These are phyloP conservation scores for Sparidentex hasta DNA, from an alignment of 2,797 vertebrate genomes.

Conservation along the genomic window DNA sequence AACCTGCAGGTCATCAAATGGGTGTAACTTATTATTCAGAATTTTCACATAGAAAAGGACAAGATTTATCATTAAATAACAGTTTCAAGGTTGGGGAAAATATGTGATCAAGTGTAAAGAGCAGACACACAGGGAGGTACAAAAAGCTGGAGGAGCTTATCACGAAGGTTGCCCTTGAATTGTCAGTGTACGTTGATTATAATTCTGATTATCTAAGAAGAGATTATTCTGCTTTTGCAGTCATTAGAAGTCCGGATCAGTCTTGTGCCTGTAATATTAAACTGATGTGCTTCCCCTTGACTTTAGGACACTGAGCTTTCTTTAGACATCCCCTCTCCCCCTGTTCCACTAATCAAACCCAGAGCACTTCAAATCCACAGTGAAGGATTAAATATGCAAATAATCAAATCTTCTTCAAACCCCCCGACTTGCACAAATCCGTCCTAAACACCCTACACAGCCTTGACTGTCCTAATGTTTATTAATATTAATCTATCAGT, in stretches of 20 bases:
- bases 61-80: neutral
- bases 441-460: neutral
- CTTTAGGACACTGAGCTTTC: constrained; percentile 3
- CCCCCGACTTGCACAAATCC: neutral
- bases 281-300: neutral
- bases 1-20: neutral
- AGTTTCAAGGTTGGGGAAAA: constrained; percentile 26
- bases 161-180: constrained; percentile 25
- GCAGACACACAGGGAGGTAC: neutral
- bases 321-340: neutral
- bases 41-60: neutral
- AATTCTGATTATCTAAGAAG: neutral
- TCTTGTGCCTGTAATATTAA: neutral
- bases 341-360: constrained; percentile 26
- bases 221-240: constrained; percentile 22
- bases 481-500: neutral
- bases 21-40: neutral
- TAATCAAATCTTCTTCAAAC: constrained; percentile 9
- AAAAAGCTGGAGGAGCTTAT: constrained; percentile 12
- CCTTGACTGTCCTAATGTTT: neutral
- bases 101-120: neutral
- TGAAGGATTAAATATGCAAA: constrained; percentile 50
- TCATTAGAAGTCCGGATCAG: constrained; percentile 22
- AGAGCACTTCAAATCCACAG: constrained; percentile 5
- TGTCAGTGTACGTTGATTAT: neutral